These are phyloP conservation scores for Synergus laeviventris DNA, from an alignment of 2,888 invertebrate genomes.

Conservation along the genomic window DNA sequence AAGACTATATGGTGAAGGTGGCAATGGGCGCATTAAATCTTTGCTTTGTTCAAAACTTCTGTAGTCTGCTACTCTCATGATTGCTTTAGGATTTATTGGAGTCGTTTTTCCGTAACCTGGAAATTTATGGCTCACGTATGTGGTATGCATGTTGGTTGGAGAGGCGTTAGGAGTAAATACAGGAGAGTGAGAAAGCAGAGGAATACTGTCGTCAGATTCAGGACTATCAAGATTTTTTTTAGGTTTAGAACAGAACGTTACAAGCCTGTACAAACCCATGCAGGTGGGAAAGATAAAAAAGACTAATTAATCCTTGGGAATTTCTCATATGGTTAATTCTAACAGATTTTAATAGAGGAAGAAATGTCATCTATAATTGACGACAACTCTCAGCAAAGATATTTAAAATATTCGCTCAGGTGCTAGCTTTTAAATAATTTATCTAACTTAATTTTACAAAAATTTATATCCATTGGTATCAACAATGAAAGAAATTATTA, in stretches of 20 bases:
- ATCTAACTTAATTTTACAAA: too few species aligned
- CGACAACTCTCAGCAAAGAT: too few species aligned
- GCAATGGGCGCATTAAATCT: conserved; percentile 47
- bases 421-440: too few species aligned
- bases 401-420: too few species aligned
- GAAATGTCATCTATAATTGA: not conserved
- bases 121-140: conserved; percentile 57
- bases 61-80: conserved; percentile 57
- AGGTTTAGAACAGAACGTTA: conserved; percentile 63
- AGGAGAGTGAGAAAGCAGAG: conserved; percentile 58
- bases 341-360: not conserved
- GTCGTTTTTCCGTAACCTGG: conserved; percentile 56
- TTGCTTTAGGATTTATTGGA: conserved; percentile 50
- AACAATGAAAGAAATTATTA: conserved; percentile 17
- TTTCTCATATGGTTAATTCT: not conserved
- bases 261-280: conserved; percentile 66
- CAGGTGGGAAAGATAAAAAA: conserved; percentile 61
- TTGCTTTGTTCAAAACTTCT: conserved; percentile 42
- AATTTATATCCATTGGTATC: not conserved
- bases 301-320: conserved; percentile 48
- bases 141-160: conserved; percentile 44
- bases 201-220: conserved; percentile 66
- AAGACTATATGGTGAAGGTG: conserved; percentile 47
- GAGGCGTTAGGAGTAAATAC: conserved; percentile 53
- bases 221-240: conserved; percentile 62